A percentile compares a stretch with the other conserved stretches of the same genome.
phyloP scores from a whole-genome alignment of 2,888 invertebrate genomes.

The Colostygia pectinataria region DNA sequence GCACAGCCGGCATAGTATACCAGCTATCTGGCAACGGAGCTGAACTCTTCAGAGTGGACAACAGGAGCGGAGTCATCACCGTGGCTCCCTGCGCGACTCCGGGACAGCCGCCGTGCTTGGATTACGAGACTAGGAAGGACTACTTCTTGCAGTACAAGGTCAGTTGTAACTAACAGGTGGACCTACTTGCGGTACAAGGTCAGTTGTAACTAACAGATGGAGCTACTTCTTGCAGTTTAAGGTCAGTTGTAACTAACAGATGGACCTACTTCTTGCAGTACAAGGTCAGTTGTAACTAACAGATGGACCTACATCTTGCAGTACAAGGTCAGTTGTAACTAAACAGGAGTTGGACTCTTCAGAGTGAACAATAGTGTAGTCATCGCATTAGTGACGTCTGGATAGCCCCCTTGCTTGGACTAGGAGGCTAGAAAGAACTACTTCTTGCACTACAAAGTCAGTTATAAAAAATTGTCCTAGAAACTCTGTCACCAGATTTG shows the following conservation, averaged over 20 bases:
- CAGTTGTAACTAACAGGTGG: slow-evolving; percentile 23
- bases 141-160: slow-evolving; percentile 94
- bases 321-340: no score
- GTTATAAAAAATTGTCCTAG: no score
- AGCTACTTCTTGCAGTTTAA: slow-evolving; percentile 92
- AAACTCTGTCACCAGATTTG: no score
- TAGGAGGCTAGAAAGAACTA: slow-evolving; percentile 92
- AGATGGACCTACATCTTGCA: no score
- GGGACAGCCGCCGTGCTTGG: slow-evolving; percentile 88
- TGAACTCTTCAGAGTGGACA: slow-evolving; percentile 91
- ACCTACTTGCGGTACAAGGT: no score
- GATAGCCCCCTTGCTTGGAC: slow-evolving; percentile 89
- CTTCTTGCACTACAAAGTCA: slow-evolving; percentile 91
- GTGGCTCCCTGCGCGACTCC: slow-evolving; percentile 89
- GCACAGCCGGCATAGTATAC: slow-evolving; percentile 93
- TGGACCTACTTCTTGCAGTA: slow-evolving; percentile 92
- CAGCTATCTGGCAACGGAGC: slow-evolving; percentile 91
- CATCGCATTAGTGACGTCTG: slow-evolving; percentile 88
- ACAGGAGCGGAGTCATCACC: slow-evolving; percentile 90
- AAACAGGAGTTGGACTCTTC: slow-evolving; percentile 93
- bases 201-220: no score
- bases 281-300: slow-evolving; percentile 83
- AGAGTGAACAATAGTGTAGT: slow-evolving; percentile 90
- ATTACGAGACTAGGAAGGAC: slow-evolving; percentile 91
- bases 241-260: slow-evolving; percentile 80